Base-by-base conservation (phyloP, 2,113 vertebrate genomes). In the Alosa alosa region DNA sequence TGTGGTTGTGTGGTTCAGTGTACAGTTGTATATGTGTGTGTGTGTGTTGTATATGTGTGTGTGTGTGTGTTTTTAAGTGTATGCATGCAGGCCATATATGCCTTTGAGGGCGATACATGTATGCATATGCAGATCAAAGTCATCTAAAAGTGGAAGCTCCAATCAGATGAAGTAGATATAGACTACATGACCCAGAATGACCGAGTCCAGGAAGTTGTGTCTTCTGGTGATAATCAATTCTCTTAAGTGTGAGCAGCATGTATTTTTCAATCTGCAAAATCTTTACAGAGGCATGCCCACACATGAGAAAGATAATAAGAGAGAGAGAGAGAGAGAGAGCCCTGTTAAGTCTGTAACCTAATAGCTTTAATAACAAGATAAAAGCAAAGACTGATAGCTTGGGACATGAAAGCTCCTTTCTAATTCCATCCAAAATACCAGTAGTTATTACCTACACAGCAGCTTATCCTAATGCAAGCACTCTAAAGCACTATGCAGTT, bases 1-100 rank as follows among this genome's bases (percentile, higher is more conserved):
- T 55, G 81, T 82, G 85, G 47, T 15, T 68, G 50, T 83, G 82
- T 83, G 36, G 82, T 81, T 86, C 41, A 89, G 89, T 88, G 84
- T 68, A 83, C 84, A 60, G 44, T 31, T 25, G 31, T 15, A n/a
- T 45, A 20, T n/a, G 47, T 68, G 83, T 84, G 6, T 64, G 7
- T n/a, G n/a, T 60, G 55, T 60, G 55, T 60, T 1, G 31, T 31
- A 31, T 31, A 31, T 60, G 55, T 60, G 55, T 60, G 18, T 60
- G 55, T 60, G 55, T 22, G 55, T 60, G 55, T 60, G 18, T 22
- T 10, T 57, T 4, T 57, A 15, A 17, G 55, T n/a, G n/a, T n/a
- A n/a, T n/a, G n/a, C 6, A n/a, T 60, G 55, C 20, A 15, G 13
- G 55, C 0, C 15, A 2, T 18, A 55, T 55, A 4, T 2, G 52